phyloP scores from a whole-genome alignment of 1,140 invertebrate species.

The fruit fly (Drosophila melanogaster) region Release_6_plus_ISO1_MT NC_004354.4:15050001-15050500 shows the following conservation, averaged over 20 bases:
- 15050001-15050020: constrained; percentile 89
- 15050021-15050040: constrained; percentile 87
- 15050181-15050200: constrained; percentile 50
- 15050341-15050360: constrained; percentile 86
- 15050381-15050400: too few species aligned
- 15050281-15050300: constrained; percentile 89
- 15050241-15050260: constrained; percentile 84
- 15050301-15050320: constrained; percentile 88
- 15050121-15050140: constrained; percentile 88
- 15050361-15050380: constrained; percentile 28
- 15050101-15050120: constrained; percentile 82
- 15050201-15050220: constrained; percentile 91
- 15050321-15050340: constrained; percentile 85
- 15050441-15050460: constrained; percentile 71
- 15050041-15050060: constrained; percentile 87
- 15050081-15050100: constrained; percentile 76
- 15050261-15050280: constrained; percentile 90
- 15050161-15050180: too few species aligned
- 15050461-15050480: constrained; percentile 75
- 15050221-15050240: constrained; percentile 87
- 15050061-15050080: constrained; percentile 89
- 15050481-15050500: constrained; percentile 61
- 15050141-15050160: background rate
- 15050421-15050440: constrained; percentile 68
- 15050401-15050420: constrained; percentile 51